A percentile compares a stretch with the other conserved stretches of the same genome.
phyloP scores from a whole-genome alignment of 2,888 invertebrate species.

The Digitonthophagus gazella region DNA sequence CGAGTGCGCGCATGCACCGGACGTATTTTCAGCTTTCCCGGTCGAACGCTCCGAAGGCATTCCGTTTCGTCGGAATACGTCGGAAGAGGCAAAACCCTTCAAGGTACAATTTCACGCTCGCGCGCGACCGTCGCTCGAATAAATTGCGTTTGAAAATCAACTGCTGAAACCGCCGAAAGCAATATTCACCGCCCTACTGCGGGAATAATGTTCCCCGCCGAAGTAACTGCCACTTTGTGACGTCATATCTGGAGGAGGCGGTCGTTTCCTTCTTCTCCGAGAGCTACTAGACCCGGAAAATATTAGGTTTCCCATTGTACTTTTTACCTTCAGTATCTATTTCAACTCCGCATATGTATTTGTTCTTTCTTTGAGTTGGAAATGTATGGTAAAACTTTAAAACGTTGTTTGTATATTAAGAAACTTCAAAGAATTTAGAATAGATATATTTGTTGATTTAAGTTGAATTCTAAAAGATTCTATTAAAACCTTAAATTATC shows the following conservation, averaged over 20 bases:
- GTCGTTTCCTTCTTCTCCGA: not conserved
- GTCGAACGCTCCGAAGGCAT: not conserved
- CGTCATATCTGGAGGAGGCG: constrained; percentile 4
- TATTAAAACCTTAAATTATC: no score
- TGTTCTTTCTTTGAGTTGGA: no score
- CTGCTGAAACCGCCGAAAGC: not conserved
- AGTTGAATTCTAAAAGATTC: no score
- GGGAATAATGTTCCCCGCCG: constrained; percentile 9
- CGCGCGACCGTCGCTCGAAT: not conserved
- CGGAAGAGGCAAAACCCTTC: not conserved
- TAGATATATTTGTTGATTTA: no score
- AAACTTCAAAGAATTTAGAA: no score
- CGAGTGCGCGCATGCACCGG: no score
- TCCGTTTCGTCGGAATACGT: not conserved
- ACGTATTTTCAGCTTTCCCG: not conserved
- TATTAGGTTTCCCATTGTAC: not conserved
- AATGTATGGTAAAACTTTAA: no score
- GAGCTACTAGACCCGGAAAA: not conserved
- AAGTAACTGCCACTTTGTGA: constrained; percentile 15
- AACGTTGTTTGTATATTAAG: no score
- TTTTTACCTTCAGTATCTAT: not conserved
- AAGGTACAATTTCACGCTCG: not conserved
- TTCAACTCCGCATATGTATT: not conserved
- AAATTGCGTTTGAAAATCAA: not conserved
- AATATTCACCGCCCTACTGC: not conserved